Conservation (phyloP, 2,113 vertebrate genomes). For the Pipra filicauda region DNA sequence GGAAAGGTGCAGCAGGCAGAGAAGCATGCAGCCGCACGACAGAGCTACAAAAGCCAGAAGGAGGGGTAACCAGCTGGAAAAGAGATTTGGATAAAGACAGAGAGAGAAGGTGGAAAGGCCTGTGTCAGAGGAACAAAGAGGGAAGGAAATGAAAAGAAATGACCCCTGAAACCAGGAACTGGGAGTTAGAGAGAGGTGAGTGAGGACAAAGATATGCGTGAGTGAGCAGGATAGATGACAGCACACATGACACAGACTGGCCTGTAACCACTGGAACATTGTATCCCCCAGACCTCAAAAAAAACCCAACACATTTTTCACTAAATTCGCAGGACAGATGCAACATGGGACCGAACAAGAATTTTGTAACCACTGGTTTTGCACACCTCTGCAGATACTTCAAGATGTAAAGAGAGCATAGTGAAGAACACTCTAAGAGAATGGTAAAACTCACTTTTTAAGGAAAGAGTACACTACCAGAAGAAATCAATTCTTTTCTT, state of each 20-base stretch:
- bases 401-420: background rate
- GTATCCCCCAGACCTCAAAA: background rate
- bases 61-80: background rate
- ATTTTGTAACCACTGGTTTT: background rate
- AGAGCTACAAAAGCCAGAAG: background rate
- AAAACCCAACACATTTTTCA: background rate
- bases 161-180: background rate
- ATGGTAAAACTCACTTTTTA: background rate
- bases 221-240: background rate
- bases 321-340: background rate
- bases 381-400: background rate
- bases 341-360: background rate
- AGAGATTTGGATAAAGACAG: background rate
- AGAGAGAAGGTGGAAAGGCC: background rate
- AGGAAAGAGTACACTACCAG: background rate
- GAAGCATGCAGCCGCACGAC: rapidly evolving
- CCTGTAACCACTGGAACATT: background rate
- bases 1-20: background rate
- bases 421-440: background rate
- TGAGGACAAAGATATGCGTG: rapidly evolving
- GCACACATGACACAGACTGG: background rate
- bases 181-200: background rate
- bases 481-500: background rate
- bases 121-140: background rate
- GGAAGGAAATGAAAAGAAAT: background rate